These are phyloP conservation scores for Drosophila heteroneura DNA, from an alignment of 2,888 invertebrate species.

Conservation along the genomic window DNA sequence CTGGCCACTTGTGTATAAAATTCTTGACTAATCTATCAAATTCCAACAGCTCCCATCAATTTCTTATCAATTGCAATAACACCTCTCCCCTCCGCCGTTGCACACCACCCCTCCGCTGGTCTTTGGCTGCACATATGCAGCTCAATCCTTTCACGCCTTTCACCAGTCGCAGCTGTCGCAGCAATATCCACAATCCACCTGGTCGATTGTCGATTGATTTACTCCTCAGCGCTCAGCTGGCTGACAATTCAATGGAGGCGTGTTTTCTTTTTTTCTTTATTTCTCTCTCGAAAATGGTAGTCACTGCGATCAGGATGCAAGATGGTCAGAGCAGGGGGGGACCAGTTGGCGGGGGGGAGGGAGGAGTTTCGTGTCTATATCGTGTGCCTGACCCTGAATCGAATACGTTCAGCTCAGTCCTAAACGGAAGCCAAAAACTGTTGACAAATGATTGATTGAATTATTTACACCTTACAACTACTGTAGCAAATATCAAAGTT, in stretches of 20 bases:
- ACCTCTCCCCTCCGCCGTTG: not conserved
- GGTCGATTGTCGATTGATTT: conserved; percentile 69
- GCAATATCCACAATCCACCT: conserved; percentile 21
- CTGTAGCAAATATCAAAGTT: conserved; percentile 70
- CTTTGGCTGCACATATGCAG: conserved; percentile 12
- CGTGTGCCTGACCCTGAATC: conserved; percentile 66
- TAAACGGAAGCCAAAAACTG: conserved; percentile 78
- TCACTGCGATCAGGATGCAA: conserved; percentile 54
- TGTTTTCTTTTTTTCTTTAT: conserved; percentile 19
- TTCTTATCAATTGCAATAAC: conserved; percentile 46
- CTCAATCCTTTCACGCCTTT: conserved; percentile 79
- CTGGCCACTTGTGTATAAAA: conserved; percentile 1
- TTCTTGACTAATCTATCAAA: conserved; percentile 48
- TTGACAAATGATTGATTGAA: conserved; percentile 81
- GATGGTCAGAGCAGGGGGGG: not conserved
- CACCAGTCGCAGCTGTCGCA: conserved; percentile 62
- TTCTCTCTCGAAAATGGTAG: conserved; percentile 6
- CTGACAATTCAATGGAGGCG: conserved; percentile 71
- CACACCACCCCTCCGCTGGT: not conserved
- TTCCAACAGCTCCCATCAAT: conserved; percentile 14
- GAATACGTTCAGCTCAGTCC: conserved; percentile 18
- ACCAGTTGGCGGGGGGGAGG: not conserved
- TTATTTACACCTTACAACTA: conserved; percentile 80
- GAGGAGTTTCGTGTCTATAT: conserved; percentile 4
- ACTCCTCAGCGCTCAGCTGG: conserved; percentile 39